Evolutionary conservation across 2,888 invertebrate species (phyloP), one percentile per base, ranked within the genome.

Genomic region (Vannuccia rotundouncinata): DNA sequence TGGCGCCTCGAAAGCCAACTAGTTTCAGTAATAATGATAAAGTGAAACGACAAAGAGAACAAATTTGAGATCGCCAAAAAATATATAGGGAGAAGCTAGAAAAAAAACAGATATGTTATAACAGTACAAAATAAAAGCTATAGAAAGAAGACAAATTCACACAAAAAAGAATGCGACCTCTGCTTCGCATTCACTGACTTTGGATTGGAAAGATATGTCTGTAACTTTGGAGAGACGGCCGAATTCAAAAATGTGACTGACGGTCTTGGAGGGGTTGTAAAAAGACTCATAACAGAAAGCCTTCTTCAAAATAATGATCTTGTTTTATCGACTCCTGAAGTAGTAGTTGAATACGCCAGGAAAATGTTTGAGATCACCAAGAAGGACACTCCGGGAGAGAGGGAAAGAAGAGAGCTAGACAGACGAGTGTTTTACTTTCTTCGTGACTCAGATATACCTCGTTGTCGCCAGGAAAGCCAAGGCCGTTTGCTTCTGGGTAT

Each of bases 371-470:
- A 45, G 45, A 45, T 45, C 45, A 45, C 10, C 45, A 66, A 66
- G 66, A 66, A 66, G 66, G 17, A 66, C 66, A 66, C 66, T 66
- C 10, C 66, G 66, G 25, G 66, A 66, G 66, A 13, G 66, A 66
- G 66, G 25, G 22, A 66, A 66, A 27, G 66, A 66, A 66, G 66
- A 66, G 66, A 66, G 66, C 66, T 66, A 13, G 66, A 66, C 66
- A 66, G 66, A 66, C 66, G 66, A 66, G 66, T 66, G 66, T 66
- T 66, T 66, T 66, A 66, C 66, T 66, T 66, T 66, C 66, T 66
- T 66, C 66, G 10, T 66, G 66, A 66, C 5, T 66, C 66, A 66
- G 66, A 66, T 66, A 66, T 66, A 66, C n/a, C 22, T 66, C 66
- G 66, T 66, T 66, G 66, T 66, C 66, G 66, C 66, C 66, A 66